These are phyloP conservation scores for Chlorospingus flavigularis DNA, from an alignment of 2,797 vertebrate species.

Conservation along the genomic window DNA sequence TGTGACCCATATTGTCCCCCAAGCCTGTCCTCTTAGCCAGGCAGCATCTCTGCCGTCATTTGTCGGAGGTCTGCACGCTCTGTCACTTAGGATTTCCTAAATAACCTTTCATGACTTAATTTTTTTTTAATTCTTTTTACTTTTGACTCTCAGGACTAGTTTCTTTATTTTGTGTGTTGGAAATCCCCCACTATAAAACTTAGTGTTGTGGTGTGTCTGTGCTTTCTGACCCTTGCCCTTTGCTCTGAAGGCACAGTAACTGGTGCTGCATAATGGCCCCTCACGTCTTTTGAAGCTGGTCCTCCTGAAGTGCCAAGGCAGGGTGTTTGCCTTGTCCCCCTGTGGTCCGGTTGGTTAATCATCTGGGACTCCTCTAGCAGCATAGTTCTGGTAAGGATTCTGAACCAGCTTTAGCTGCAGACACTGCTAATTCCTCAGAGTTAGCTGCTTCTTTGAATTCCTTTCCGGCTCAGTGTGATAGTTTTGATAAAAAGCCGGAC, in stretches of 20 bases:
- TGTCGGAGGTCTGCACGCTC: not conserved
- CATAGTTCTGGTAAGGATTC: not conserved
- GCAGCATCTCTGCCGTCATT: not conserved
- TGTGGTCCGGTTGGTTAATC: not conserved
- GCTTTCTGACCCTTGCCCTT: not conserved
- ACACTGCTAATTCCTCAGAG: not conserved
- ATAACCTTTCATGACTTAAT: not conserved
- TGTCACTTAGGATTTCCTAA: conserved; percentile 11
- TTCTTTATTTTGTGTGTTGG: conserved; percentile 28
- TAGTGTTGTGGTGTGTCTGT: not conserved
- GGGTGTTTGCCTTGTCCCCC: not conserved
- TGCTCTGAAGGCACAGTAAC: not conserved
- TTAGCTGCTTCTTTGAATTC: not conserved
- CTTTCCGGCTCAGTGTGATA: not conserved
- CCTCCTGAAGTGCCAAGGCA: not conserved
- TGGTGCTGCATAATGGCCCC: not conserved
- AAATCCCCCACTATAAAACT: not conserved
- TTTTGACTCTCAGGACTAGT: conserved; percentile 13
- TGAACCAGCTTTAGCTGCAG: not conserved
- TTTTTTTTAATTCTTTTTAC: not conserved
- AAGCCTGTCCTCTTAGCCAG: not conserved
- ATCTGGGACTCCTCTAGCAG: not conserved
- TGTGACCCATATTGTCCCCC: not conserved
- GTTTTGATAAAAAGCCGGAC: not conserved
- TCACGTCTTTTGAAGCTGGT: not conserved